Conservation (phyloP, 2,113 vertebrate genomes). For the Erythrocebus patas region DNA sequence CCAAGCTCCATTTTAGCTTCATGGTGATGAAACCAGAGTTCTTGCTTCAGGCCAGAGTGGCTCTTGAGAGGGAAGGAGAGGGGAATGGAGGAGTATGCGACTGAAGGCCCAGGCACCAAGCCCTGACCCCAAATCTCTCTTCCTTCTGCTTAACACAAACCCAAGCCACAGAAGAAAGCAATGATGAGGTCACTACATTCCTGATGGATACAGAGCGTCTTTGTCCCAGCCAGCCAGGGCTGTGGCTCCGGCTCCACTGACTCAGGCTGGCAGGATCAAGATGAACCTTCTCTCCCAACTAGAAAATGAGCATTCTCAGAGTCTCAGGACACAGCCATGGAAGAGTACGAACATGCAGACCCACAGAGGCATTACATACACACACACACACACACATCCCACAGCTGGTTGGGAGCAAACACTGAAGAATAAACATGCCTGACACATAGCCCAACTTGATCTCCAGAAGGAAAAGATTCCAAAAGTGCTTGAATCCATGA, state of each 20-base stretch:
- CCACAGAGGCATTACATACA: background rate
- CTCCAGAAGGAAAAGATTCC: background rate
- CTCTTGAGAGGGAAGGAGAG: background rate
- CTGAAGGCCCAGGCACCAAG: background rate
- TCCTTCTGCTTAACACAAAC: background rate
- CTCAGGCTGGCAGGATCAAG: background rate
- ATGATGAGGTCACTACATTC: conserved; percentile 64
- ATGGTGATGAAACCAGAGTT: background rate
- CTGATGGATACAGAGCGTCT: conserved; percentile 52
- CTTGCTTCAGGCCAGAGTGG: background rate
- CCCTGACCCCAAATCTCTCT: background rate
- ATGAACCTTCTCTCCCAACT: background rate
- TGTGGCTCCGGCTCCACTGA: conserved; percentile 34
- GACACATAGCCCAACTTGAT: background rate
- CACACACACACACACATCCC: no score
- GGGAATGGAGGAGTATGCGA: background rate
- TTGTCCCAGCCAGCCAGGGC: conserved; percentile 54
- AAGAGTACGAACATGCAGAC: background rate
- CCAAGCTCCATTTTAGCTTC: background rate
- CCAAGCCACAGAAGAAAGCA: conserved; percentile 37
- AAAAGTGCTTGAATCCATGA: background rate
- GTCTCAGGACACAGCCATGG: background rate
- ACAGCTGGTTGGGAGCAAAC: background rate
- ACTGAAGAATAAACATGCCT: background rate
- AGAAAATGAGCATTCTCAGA: conserved; percentile 6